Conservation (phyloP, 2,113 vertebrate species). For the Ahaetulla prasina region DNA sequence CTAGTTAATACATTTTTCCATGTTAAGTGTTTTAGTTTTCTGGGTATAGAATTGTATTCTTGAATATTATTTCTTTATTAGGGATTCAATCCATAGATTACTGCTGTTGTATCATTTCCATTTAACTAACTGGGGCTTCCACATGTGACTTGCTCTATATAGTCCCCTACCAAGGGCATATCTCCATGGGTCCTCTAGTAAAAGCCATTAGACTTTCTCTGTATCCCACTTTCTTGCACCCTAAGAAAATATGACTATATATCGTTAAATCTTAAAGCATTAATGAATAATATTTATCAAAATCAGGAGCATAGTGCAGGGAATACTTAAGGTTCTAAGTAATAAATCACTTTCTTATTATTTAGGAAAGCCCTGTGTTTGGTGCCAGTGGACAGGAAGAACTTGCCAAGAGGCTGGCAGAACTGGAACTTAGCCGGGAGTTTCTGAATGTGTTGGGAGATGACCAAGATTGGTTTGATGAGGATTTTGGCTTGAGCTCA, state of each 20-base stretch:
- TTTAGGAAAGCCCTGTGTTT: slow-evolving; percentile 86
- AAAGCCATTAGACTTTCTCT: background rate
- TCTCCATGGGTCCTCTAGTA: background rate
- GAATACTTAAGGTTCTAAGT: background rate
- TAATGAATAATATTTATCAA: background rate
- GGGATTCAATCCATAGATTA: background rate
- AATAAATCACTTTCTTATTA: slow-evolving; percentile 14
- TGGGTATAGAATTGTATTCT: background rate
- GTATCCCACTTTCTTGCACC: background rate
- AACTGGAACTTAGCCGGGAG: slow-evolving; percentile 87
- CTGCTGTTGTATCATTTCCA: background rate
- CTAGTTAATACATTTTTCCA: background rate
- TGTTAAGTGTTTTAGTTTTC: background rate
- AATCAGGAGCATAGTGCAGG: background rate
- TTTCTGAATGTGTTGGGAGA: slow-evolving; percentile 84
- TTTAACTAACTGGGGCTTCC: background rate
- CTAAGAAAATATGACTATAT: background rate
- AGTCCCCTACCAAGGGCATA: background rate
- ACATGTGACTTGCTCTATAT: background rate
- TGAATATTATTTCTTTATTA: background rate
- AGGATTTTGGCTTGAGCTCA: slow-evolving; percentile 94
- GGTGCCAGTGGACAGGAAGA: slow-evolving; percentile 88
- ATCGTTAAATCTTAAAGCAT: background rate
- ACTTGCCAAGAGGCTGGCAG: slow-evolving; percentile 87
- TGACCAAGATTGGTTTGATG: slow-evolving; percentile 98